phyloP scores from a whole-genome alignment of 2,888 invertebrate species.

The Phragmatobia fuliginosa region DNA sequence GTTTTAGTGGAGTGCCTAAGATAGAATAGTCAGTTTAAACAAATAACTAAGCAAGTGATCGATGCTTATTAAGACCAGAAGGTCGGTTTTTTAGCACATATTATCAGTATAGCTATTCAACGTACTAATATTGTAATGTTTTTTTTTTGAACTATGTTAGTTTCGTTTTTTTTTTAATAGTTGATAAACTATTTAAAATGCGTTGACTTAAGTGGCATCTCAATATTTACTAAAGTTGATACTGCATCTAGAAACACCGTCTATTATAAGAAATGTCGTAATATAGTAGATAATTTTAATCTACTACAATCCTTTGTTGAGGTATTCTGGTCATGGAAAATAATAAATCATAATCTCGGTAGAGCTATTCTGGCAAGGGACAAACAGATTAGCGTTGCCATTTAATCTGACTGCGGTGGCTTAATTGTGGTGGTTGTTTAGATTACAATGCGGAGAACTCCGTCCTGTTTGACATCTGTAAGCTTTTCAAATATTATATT shows the following conservation, averaged over 20 bases:
- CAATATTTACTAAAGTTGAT: neutral
- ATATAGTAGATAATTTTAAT: neutral
- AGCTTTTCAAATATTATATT: neutral
- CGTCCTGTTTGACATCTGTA: neutral
- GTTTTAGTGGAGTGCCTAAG: too few species aligned
- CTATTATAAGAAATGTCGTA: neutral
- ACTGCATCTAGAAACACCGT: neutral
- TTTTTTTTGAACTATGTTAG: too few species aligned
- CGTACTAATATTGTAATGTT: too few species aligned
- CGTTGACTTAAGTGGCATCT: neutral
- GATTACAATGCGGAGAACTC: neutral
- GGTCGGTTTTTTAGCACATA: too few species aligned
- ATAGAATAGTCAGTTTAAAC: too few species aligned
- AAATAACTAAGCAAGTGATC: too few species aligned
- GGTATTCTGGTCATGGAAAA: neutral
- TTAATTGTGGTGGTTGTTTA: slow-evolving; percentile 7
- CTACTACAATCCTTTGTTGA: neutral
- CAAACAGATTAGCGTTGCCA: neutral
- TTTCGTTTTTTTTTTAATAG: too few species aligned
- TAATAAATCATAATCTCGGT: neutral
- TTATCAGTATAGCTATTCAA: too few species aligned
- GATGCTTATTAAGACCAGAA: too few species aligned
- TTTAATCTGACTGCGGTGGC: slow-evolving; percentile 3
- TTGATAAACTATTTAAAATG: neutral
- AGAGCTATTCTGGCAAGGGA: neutral